Evolutionary conservation across 2,113 vertebrate genomes (phyloP).

Genomic region (Petaurus breviceps): DNA sequence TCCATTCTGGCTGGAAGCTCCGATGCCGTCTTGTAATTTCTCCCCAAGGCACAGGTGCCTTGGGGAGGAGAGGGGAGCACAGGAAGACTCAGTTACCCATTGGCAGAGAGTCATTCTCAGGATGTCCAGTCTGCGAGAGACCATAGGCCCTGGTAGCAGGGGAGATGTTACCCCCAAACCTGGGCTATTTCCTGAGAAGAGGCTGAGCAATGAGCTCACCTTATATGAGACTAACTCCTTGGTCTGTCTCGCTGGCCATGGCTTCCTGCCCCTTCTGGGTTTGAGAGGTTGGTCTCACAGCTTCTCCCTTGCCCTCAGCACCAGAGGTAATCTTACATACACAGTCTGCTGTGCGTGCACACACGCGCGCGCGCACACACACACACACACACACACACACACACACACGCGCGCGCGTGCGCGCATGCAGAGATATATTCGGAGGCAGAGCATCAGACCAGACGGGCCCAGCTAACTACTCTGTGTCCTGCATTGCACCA

Average conservation of each 20-base stretch:
- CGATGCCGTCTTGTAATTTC: slow-evolving; percentile 9
- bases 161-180: slow-evolving; percentile 7
- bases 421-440: not conserved
- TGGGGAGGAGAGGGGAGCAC: not conserved
- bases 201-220: not conserved
- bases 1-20: not conserved
- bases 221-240: not conserved
- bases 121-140: not conserved
- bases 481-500: not conserved
- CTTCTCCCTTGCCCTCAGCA: not conserved
- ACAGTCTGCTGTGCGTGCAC: not conserved
- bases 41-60: not conserved
- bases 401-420: not conserved
- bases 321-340: not conserved
- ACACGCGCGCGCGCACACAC: too few relatives aligned
- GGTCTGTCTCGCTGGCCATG: not conserved
- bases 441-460: not conserved
- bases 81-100: not conserved
- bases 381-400: not conserved
- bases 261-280: slow-evolving; percentile 42
- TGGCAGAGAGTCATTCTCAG: not conserved
- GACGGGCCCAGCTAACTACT: slow-evolving; percentile 29
- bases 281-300: slow-evolving; percentile 34
- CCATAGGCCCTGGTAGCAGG: not conserved
- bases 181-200: not conserved